Conservation (phyloP, 2,797 vertebrate species). For the Cuniculus paca region DNA sequence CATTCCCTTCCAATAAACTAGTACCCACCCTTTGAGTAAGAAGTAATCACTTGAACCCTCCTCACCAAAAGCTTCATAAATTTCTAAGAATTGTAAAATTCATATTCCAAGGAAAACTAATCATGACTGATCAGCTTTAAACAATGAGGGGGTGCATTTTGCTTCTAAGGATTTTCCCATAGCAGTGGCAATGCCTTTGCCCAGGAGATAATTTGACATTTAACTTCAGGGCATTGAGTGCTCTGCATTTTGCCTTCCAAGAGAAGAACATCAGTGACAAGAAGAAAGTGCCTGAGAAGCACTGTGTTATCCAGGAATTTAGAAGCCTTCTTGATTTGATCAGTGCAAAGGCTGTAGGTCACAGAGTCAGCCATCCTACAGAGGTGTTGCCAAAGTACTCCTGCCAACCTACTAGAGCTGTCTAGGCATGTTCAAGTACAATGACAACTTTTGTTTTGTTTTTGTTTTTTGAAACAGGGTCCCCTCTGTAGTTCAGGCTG, state of each 20-base stretch:
- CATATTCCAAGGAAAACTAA: conserved; percentile 33
- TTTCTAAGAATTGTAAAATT: conserved; percentile 17
- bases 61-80: background rate
- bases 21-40: background rate
- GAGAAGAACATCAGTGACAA: background rate
- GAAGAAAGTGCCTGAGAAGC: background rate
- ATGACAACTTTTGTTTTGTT: background rate
- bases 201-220: background rate
- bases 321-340: background rate
- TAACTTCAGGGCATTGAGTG: background rate
- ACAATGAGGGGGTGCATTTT: background rate
- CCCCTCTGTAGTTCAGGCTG: background rate
- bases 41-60: background rate
- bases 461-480: background rate
- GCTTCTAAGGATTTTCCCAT: background rate
- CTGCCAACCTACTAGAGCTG: background rate
- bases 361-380: background rate
- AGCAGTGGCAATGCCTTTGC: background rate
- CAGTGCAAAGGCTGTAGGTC: background rate
- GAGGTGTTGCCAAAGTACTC: background rate
- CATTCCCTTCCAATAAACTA: background rate
- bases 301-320: background rate
- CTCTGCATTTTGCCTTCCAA: background rate
- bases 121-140: conserved; percentile 1
- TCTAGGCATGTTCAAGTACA: conserved; percentile 11